Percentiles rank a stretch among this genome's conserved stretches.
These are phyloP conservation scores for Dasyurus viverrinus DNA, from an alignment of 2,113 vertebrate genomes.

Conservation along the genomic window DNA sequence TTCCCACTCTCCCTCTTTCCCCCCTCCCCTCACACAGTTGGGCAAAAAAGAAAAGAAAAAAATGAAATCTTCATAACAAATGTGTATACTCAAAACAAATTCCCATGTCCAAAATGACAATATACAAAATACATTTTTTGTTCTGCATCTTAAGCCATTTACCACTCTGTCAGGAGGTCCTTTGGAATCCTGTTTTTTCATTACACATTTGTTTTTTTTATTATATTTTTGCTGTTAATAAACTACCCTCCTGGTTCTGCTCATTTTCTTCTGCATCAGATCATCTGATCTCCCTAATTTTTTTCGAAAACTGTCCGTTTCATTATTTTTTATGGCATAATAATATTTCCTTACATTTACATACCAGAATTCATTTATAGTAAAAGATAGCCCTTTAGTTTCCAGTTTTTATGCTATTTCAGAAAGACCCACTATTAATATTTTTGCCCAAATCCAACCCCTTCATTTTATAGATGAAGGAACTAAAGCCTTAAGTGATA, in stretches of 20 bases:
- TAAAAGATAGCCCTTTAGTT: neutral
- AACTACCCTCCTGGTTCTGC: neutral
- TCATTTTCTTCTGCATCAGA: neutral
- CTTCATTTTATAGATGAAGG: neutral
- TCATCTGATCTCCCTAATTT: neutral
- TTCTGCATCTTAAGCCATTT: too few species aligned
- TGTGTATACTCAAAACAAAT: neutral
- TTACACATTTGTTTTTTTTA: neutral
- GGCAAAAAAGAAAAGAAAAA: neutral
- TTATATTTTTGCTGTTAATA: neutral
- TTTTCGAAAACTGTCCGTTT: neutral
- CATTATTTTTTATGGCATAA: neutral
- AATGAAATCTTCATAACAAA: neutral
- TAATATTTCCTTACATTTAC: neutral
- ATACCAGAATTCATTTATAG: neutral
- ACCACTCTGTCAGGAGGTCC: neutral
- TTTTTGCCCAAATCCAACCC: neutral
- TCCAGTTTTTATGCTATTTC: neutral
- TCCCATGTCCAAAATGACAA: too few species aligned
- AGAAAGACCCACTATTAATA: too few species aligned
- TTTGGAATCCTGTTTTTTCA: neutral
- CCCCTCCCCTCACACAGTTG: too few species aligned
- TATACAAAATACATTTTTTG: neutral
- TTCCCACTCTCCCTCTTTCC: too few species aligned
- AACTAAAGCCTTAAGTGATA: neutral